These are phyloP conservation scores for Acyrthosiphon pisum DNA, from an alignment of 1,140 invertebrate species.

Conservation along the genomic window DNA sequence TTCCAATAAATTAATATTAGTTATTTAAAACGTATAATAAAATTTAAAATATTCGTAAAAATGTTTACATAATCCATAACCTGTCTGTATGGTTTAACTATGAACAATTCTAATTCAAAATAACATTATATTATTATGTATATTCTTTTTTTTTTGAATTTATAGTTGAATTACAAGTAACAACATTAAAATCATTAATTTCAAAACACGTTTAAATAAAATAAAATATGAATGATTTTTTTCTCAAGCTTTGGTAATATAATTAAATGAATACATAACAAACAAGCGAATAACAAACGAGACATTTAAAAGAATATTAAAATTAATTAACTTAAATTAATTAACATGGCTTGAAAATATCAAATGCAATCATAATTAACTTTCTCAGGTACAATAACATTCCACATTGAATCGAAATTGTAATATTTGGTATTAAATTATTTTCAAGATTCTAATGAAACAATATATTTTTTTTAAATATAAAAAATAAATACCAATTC, in stretches of 20 bases:
- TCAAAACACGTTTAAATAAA: not conserved
- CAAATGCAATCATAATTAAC: conserved; percentile 9
- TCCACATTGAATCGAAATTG: not conserved
- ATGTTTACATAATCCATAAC: not conserved
- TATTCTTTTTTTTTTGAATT: not conserved
- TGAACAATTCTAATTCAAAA: not conserved
- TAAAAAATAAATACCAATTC: not conserved
- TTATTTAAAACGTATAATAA: not conserved
- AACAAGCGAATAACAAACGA: not conserved
- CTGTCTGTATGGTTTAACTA: not conserved
- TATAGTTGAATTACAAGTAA: not conserved
- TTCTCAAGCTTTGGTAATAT: not conserved
- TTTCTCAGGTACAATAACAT: not conserved
- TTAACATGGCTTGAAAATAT: not conserved
- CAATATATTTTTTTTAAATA: not conserved
- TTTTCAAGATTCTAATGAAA: not conserved
- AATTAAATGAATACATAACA: not conserved
- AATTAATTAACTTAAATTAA: conserved; percentile 8
- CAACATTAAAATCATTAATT: not conserved
- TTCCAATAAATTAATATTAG: not conserved
- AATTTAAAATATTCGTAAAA: not conserved
- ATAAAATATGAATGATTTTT: not conserved
- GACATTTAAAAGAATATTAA: not conserved
- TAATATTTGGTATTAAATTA: not conserved
- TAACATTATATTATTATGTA: not conserved